Evolutionary conservation across 2,797 vertebrate species (phyloP).

Genomic region (Peromyscus melanophrys): DNA sequence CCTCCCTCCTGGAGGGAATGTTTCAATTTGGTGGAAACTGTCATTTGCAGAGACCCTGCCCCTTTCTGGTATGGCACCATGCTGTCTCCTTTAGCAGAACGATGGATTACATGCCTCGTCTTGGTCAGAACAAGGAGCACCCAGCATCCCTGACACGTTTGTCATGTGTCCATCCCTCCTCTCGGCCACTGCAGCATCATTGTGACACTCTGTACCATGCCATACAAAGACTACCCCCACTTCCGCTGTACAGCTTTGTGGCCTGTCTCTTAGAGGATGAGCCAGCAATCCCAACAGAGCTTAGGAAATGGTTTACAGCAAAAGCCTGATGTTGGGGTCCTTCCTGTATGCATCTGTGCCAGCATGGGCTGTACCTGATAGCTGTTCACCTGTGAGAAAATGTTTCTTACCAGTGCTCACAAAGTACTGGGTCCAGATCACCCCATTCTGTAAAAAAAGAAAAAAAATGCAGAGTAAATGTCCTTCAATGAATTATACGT

Average conservation of each 20-base stretch:
- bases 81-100: too few relatives aligned
- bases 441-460: neutral
- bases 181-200: fast-evolving
- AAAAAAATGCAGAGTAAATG: neutral
- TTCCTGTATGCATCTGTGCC: neutral
- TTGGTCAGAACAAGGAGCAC: neutral
- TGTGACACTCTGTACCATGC: too few relatives aligned
- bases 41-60: neutral
- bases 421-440: neutral
- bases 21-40: neutral
- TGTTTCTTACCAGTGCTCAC: neutral
- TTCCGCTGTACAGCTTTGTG: neutral
- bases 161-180: fast-evolving
- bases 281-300: neutral
- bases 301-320: neutral
- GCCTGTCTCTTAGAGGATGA: neutral
- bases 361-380: neutral
- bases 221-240: too few relatives aligned
- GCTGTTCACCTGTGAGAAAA: neutral
- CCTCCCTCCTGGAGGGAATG: too few relatives aligned
- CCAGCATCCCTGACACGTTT: neutral
- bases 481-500: neutral
- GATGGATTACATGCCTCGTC: neutral
- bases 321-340: neutral
- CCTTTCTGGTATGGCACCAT: neutral